These are phyloP conservation scores for Galerucella calmariensis DNA, from an alignment of 2,888 invertebrate species.

Conservation along the genomic window DNA sequence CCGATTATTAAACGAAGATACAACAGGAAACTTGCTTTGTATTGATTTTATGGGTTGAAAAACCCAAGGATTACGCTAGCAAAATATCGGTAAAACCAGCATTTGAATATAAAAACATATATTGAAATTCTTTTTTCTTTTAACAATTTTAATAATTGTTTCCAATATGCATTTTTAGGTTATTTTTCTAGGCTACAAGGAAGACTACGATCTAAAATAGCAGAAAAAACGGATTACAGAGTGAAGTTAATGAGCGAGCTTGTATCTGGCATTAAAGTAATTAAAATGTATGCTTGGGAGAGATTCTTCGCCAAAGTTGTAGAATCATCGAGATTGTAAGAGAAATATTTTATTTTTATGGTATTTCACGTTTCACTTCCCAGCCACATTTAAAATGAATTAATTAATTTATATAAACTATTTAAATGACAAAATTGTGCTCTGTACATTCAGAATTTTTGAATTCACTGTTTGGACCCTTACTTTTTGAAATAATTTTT, in stretches of 20 bases:
- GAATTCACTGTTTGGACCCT: too few relatives aligned
- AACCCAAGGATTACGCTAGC: too few relatives aligned
- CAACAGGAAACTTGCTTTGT: too few relatives aligned
- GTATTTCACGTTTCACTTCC: not conserved
- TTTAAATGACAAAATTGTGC: too few relatives aligned
- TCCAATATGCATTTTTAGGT: slow-evolving; percentile 50
- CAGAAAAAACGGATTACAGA: slow-evolving; percentile 71
- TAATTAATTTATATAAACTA: not conserved
- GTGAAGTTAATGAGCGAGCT: slow-evolving; percentile 81
- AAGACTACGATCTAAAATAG: slow-evolving; percentile 64
- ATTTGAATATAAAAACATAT: too few relatives aligned
- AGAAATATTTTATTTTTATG: slow-evolving; percentile 18
- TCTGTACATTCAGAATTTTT: too few relatives aligned
- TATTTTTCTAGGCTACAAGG: slow-evolving; percentile 65
- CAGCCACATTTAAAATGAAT: not conserved
- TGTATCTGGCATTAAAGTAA: slow-evolving; percentile 77
- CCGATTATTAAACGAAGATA: too few relatives aligned
- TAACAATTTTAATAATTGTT: not conserved
- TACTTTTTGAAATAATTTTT: too few relatives aligned
- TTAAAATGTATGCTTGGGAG: slow-evolving; percentile 86
- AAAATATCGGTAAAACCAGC: too few relatives aligned
- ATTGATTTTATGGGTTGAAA: too few relatives aligned
- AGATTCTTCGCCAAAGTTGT: slow-evolving; percentile 75
- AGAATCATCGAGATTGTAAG: slow-evolving; percentile 70
- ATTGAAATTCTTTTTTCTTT: not conserved